These are phyloP conservation scores for Tautogolabrus adspersus DNA, from an alignment of 2,113 vertebrate species.

Conservation along the genomic window DNA sequence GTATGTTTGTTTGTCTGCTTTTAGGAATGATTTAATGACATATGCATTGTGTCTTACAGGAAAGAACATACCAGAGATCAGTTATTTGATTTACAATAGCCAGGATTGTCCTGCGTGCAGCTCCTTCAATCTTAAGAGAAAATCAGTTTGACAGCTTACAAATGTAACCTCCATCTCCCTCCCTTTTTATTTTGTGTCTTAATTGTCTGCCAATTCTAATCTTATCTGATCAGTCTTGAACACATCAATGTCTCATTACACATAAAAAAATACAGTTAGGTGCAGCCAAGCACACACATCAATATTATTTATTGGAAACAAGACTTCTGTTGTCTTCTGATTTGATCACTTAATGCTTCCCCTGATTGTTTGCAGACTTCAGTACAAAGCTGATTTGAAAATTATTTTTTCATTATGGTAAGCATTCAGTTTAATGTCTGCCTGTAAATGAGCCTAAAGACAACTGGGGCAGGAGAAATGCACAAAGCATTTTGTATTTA, in stretches of 20 bases:
- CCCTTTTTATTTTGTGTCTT: slow-evolving; percentile 10
- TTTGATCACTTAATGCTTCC: slow-evolving; percentile 50
- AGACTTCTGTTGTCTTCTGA: slow-evolving; percentile 29
- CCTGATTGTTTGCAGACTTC: slow-evolving; percentile 38
- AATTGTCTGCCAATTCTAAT: background rate
- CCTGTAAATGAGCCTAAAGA: slow-evolving; percentile 50
- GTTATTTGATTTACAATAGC: background rate
- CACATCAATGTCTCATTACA: slow-evolving; percentile 4
- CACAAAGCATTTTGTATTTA: slow-evolving; percentile 17
- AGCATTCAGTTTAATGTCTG: slow-evolving; percentile 59
- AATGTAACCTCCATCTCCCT: background rate
- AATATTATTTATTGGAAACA: slow-evolving; percentile 76
- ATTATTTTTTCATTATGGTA: slow-evolving; percentile 59
- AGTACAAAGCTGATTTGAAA: slow-evolving; percentile 60
- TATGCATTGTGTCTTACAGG: background rate
- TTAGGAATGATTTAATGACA: background rate
- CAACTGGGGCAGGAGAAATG: slow-evolving; percentile 50
- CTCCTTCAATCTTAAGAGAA: background rate
- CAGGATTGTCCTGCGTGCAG: background rate
- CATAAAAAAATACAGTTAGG: background rate
- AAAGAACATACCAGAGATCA: background rate
- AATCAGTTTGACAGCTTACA: background rate
- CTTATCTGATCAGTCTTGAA: slow-evolving; percentile 9
- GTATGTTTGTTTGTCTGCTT: background rate
- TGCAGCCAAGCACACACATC: slow-evolving; percentile 11